These are phyloP conservation scores for Octomys mimax DNA, from an alignment of 2,797 vertebrate species.

Conservation along the genomic window DNA sequence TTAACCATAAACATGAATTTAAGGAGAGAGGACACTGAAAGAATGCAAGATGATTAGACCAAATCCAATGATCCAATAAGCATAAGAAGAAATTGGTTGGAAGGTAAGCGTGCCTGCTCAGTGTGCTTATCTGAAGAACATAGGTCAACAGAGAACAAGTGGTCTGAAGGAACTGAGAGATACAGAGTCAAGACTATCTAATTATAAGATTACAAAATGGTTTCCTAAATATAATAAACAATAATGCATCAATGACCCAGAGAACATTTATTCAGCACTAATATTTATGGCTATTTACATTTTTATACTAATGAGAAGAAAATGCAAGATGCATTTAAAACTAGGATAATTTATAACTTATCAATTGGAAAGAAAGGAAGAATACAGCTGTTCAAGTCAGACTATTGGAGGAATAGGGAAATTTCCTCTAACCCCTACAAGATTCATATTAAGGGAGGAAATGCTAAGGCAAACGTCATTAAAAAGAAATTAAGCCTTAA, in stretches of 20 bases:
- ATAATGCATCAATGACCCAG: neutral
- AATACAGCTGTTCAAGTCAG: neutral
- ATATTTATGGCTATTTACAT: neutral
- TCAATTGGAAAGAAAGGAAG: neutral
- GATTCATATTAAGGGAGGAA: conserved; percentile 41
- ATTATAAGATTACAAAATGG: neutral
- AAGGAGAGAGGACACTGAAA: neutral
- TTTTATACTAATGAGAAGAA: conserved; percentile 16
- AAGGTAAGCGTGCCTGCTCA: neutral
- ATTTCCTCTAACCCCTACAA: neutral
- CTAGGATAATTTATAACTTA: neutral
- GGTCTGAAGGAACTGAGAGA: neutral
- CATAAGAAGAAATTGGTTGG: neutral
- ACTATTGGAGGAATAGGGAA: neutral
- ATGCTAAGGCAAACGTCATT: conserved; percentile 61
- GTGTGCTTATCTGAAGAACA: neutral
- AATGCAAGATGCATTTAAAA: neutral
- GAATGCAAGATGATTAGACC: neutral
- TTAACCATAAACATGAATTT: neutral
- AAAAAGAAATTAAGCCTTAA: conserved; percentile 58
- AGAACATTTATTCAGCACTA: neutral
- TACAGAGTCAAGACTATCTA: neutral
- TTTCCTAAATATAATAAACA: neutral
- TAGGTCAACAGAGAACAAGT: neutral
- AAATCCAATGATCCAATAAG: neutral